A percentile compares a stretch with the other conserved stretches of the same genome.
Conservation (phyloP, 2,113 vertebrate species). For the Columbina picui region DNA sequence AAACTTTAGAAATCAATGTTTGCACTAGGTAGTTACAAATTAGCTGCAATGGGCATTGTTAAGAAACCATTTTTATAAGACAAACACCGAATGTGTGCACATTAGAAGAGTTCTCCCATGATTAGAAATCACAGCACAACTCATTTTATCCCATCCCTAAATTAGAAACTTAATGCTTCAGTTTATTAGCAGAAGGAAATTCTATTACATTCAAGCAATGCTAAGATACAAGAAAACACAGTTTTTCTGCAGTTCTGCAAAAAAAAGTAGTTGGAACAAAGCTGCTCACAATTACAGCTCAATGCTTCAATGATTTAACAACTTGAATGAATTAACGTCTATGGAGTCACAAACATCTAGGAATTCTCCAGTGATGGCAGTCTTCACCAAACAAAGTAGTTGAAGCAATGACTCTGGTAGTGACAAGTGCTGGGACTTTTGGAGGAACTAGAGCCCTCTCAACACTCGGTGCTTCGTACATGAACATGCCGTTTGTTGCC, state of each 20-base stretch:
- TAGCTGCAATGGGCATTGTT: constrained; percentile 76
- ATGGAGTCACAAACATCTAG: background rate
- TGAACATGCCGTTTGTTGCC: rapidly evolving
- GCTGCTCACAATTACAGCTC: background rate
- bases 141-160: constrained; percentile 60
- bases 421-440: background rate
- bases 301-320: constrained; percentile 24
- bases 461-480: background rate
- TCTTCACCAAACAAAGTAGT: background rate
- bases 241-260: constrained; percentile 27
- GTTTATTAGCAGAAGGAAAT: constrained; percentile 67
- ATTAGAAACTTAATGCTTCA: constrained; percentile 62
- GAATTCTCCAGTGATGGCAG: background rate
- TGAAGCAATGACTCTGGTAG: background rate
- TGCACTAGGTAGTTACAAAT: constrained; percentile 67
- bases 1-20: constrained; percentile 66
- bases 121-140: constrained; percentile 57
- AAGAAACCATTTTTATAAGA: constrained; percentile 53
- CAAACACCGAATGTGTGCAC: constrained; percentile 42
- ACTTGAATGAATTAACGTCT: background rate
- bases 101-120: constrained; percentile 48
- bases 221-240: constrained; percentile 24
- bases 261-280: constrained; percentile 10
- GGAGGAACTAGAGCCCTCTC: background rate
- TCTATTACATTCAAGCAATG: constrained; percentile 28